Evolutionary conservation across 2,113 vertebrate species (phyloP).

Genomic region (Odocoileus hemionus): DNA sequence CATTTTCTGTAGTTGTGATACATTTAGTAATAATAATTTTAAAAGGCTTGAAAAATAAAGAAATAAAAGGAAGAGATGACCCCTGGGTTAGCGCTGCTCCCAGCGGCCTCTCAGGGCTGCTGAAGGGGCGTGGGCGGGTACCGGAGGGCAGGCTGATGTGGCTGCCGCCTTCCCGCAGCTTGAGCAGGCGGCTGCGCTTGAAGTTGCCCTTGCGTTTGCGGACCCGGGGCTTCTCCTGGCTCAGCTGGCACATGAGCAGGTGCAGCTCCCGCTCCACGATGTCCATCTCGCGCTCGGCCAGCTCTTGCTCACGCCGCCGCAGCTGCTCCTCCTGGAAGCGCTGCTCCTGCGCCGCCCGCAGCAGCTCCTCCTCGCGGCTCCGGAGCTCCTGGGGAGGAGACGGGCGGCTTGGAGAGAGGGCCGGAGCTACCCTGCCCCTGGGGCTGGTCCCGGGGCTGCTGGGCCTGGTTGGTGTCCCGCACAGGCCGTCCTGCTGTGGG

Average conservation of each 20-base stretch:
- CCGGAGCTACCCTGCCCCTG: rapidly evolving
- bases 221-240: conserved; percentile 91
- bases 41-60: neutral
- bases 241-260: conserved; percentile 94
- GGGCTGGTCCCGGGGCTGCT: neutral
- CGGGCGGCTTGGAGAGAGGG: rapidly evolving
- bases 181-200: conserved; percentile 87
- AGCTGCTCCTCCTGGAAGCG: conserved; percentile 90
- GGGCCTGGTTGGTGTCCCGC: neutral
- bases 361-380: conserved; percentile 91
- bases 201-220: conserved; percentile 92
- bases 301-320: conserved; percentile 88
- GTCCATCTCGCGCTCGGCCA: conserved; percentile 92
- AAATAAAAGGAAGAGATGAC: neutral
- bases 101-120: neutral
- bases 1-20: neutral
- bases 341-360: conserved; percentile 90
- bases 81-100: neutral
- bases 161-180: conserved; percentile 88
- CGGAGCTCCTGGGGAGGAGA: conserved; percentile 84
- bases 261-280: conserved; percentile 92
- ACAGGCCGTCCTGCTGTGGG: neutral
- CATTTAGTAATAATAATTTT: neutral
- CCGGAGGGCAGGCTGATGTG: conserved; percentile 93
- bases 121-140: conserved; percentile 47